Evolutionary conservation across 2,797 vertebrate genomes (phyloP).

Genomic region (Malurus splendens): DNA sequence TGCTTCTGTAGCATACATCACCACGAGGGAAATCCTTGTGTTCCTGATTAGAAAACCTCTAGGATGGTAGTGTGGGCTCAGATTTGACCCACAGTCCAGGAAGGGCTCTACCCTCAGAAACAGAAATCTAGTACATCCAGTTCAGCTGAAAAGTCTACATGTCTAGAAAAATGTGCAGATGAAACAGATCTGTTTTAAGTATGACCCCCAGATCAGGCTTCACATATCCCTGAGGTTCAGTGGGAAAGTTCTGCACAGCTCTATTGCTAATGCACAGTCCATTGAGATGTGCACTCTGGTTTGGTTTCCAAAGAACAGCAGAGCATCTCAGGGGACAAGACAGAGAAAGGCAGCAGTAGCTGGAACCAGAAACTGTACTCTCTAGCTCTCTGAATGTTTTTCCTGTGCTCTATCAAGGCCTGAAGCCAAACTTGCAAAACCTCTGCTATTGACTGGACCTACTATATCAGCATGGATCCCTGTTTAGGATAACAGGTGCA

Average conservation of each 20-base stretch:
- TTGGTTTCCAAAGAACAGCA: not conserved
- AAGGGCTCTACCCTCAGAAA: not conserved
- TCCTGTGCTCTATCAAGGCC: not conserved
- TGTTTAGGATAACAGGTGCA: not conserved
- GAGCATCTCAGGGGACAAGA: not conserved
- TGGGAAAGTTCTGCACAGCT: not conserved
- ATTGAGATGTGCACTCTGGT: not conserved
- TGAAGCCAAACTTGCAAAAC: not conserved
- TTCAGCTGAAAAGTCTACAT: not conserved
- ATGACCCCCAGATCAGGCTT: not conserved
- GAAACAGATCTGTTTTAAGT: not conserved
- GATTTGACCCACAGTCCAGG: not conserved
- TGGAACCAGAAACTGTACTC: not conserved
- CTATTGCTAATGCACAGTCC: not conserved
- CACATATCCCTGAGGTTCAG: not conserved
- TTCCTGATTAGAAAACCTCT: not conserved
- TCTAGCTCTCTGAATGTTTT: not conserved
- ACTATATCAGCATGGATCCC: not conserved
- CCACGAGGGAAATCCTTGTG: conserved; percentile 1
- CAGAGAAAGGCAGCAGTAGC: not conserved
- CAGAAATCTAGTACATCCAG: not conserved
- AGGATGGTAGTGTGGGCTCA: not conserved
- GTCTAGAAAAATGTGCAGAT: not conserved
- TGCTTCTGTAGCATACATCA: not conserved
- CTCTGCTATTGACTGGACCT: not conserved